Evolutionary conservation across 2,113 vertebrate species (phyloP), one percentile per base, ranked within the genome.

Genomic region (Microcebus lehilahytsara): DNA sequence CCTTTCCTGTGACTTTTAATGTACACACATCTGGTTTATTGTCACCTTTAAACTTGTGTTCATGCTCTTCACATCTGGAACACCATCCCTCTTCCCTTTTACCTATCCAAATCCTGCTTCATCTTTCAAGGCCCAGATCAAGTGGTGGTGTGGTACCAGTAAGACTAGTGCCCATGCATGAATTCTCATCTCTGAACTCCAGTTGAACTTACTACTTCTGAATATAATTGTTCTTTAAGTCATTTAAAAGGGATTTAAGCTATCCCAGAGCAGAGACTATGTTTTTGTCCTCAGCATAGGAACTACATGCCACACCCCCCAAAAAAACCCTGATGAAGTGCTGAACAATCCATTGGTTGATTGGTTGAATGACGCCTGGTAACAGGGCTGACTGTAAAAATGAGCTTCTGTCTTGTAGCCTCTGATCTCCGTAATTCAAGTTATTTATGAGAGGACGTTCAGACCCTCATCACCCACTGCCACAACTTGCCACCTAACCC

Each of bases 391-490:
- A n/a, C n/a, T 72, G 12, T 85, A 67, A 79, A 95, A 92, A 69
- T 4, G 25, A 89, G 64, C 42, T 46, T 88, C 77, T 89, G n/a
- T 74, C 77, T 69, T 49, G 42, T 17, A 88, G 71, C 46, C 83
- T 89, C 95, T 66, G 37, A 81, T 87, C 90, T 84, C 83, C 77
- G 5, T 85, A n/a, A 92, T 94, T 96, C 93, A 78, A 87, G 51
- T 72, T 85, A 46, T 46, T 89, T 86, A 42, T 32, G 16, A n/a
- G 53, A 92, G 30, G 84, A 49, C 32, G 3, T 71, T 89, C 83
- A 93, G 66, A 83, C 34, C 37, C 81, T 27, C 23, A 40, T 94
- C 86, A 85, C 71, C 32, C 56, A 34, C 64, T 75, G 58, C 80
- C 13, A 5, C 87, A 72, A 85, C 91, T 90, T 85, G 37, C 90